Conservation (phyloP, 2,888 invertebrate genomes). For the Willowsia nigromaculata region DNA sequence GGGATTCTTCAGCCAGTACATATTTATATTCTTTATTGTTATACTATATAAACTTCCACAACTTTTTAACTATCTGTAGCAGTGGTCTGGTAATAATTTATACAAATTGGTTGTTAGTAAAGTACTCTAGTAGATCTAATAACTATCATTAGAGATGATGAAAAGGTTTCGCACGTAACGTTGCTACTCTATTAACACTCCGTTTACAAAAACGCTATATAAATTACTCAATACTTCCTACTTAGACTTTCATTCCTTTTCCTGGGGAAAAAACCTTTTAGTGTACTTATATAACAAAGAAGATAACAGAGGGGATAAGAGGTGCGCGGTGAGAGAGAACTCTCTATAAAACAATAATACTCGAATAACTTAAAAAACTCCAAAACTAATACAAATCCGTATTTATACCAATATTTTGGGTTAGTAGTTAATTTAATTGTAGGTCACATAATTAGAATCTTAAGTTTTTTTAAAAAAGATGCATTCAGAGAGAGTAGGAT, state of each 20-base stretch:
- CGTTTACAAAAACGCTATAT: slow-evolving; percentile 18
- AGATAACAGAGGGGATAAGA: background rate
- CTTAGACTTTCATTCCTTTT: slow-evolving; percentile 50
- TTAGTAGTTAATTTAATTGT: too few species aligned
- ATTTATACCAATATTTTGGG: too few species aligned
- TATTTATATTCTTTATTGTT: background rate
- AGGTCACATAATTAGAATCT: too few species aligned
- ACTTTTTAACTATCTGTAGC: background rate
- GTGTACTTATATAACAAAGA: background rate
- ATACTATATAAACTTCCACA: background rate
- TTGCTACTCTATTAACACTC: background rate
- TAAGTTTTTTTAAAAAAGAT: too few species aligned
- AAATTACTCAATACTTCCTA: slow-evolving; percentile 36
- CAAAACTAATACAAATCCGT: background rate
- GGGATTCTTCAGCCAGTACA: background rate
- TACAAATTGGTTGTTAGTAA: too few species aligned
- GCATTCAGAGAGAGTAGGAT: too few species aligned
- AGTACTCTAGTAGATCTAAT: background rate
- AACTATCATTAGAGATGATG: background rate
- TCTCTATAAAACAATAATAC: slow-evolving; percentile 38
- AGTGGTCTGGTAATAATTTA: background rate
- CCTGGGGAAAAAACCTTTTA: background rate
- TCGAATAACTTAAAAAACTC: background rate
- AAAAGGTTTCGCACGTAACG: background rate
- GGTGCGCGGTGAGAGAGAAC: background rate